A percentile compares a stretch with the other conserved stretches of the same genome.
Evolutionary conservation across 2,888 invertebrate species (phyloP).

Genomic region (Epinotia brunnichana): DNA sequence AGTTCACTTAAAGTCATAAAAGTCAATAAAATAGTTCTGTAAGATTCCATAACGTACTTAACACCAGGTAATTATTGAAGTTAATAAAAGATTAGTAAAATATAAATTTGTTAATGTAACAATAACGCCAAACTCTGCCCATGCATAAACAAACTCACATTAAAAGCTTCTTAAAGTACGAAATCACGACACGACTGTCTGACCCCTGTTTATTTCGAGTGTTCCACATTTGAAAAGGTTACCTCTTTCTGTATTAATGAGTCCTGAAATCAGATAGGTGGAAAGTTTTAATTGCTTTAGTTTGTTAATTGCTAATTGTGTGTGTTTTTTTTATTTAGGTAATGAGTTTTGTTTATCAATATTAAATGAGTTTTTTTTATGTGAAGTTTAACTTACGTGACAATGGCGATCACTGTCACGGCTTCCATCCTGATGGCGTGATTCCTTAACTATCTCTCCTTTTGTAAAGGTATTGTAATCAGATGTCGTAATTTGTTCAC

Average conservation of each 20-base stretch:
- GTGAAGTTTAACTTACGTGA: not conserved
- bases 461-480: too few relatives aligned
- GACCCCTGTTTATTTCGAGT: slow-evolving; percentile 4
- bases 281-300: slow-evolving; percentile 34
- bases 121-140: not conserved
- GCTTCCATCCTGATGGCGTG: too few relatives aligned
- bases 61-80: too few relatives aligned
- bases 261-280: slow-evolving; percentile 28
- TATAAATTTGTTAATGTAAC: too few relatives aligned
- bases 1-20: too few relatives aligned
- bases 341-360: not conserved
- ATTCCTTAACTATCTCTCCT: too few relatives aligned
- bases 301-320: slow-evolving; percentile 2
- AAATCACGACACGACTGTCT: slow-evolving; percentile 1
- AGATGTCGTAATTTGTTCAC: too few relatives aligned
- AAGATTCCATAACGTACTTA: too few relatives aligned
- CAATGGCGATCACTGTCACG: too few relatives aligned
- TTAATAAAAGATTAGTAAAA: too few relatives aligned
- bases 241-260: slow-evolving; percentile 19
- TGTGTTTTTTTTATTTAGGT: slow-evolving; percentile 1
- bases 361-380: not conserved
- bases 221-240: slow-evolving; percentile 29
- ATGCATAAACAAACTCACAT: not conserved
- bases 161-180: not conserved
- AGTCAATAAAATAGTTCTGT: too few relatives aligned